Percentiles rank a stretch among this genome's conserved stretches.
These are phyloP conservation scores for Drosophila nikananu DNA, from an alignment of 1,140 invertebrate species.

Conservation along the genomic window DNA sequence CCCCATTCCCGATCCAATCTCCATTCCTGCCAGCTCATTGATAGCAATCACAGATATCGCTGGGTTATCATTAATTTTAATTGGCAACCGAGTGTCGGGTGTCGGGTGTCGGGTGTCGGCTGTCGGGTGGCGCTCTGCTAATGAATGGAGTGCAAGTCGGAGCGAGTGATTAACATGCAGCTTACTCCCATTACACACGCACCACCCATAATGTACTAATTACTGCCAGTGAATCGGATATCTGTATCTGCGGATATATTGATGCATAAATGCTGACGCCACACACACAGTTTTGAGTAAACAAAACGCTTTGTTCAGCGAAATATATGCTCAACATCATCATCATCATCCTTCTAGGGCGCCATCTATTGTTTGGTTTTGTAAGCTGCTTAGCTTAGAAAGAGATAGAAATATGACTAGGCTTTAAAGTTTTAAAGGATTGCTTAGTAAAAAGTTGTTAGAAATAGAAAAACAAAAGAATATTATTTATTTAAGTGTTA, in stretches of 20 bases:
- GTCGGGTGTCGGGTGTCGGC: background rate
- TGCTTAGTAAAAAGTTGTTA: background rate
- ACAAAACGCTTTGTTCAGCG: background rate
- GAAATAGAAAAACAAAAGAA: too few species aligned
- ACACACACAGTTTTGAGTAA: slow-evolving; percentile 6
- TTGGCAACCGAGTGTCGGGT: slow-evolving; percentile 19
- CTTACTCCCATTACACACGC: slow-evolving; percentile 35
- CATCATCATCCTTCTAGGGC: background rate
- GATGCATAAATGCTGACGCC: slow-evolving; percentile 14
- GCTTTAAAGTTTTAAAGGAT: background rate
- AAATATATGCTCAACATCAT: background rate
- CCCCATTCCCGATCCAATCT: background rate
- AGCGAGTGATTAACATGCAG: slow-evolving; percentile 42
- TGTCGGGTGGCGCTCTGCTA: slow-evolving; percentile 16
- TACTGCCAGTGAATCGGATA: background rate
- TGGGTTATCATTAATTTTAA: slow-evolving; percentile 45
- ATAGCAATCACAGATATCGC: slow-evolving; percentile 16
- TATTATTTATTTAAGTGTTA: too few species aligned
- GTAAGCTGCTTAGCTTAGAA: background rate
- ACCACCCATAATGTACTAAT: slow-evolving; percentile 27
- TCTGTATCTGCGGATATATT: background rate
- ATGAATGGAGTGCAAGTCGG: slow-evolving; percentile 44
- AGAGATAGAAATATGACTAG: background rate
- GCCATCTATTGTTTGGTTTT: background rate
- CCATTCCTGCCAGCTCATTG: slow-evolving; percentile 12